Evolutionary conservation across 2,113 vertebrate species (phyloP), one percentile per base, ranked within the genome.

Genomic region (Colossoma macropomum): DNA sequence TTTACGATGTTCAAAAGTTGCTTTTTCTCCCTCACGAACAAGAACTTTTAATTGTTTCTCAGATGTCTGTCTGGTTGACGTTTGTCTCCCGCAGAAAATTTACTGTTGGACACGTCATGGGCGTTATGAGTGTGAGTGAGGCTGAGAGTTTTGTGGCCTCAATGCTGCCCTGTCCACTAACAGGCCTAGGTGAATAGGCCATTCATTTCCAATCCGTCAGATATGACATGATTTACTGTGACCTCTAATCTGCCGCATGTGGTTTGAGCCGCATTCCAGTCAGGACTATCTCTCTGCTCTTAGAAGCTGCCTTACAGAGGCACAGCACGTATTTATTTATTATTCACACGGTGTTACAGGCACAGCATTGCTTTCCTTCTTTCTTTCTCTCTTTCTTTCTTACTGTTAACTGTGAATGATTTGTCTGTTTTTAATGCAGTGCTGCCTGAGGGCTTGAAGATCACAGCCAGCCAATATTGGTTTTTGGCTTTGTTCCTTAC

Each of bases 181-280:
- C 27, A 75, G 25, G 10, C 17, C 28, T 19, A 74, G 25, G 19
- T 6, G 45, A 56, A 68, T 34, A 77, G 52, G 19, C 19, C 27
- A 34, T 63, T 65, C 41, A 65, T 70, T 74, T 62, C 10, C 28
- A 52, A 12, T 27, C 45, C 38, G 32, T 75, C 65, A 48, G 7
- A 68, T 28, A 32, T 25, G 70, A 68, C 23, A 60, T 72, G 70
- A 80, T 75, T 69, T 60, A 70, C 60, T 73, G 59, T 59, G 54
- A 59, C 54, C 21, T 48, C 19, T 71, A 80, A 86, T 82, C 68
- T 82, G 52, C 28, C 50, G 48, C 79, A 34, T 63, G 27, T 76
- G 69, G 28, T 74, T 78, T 79, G 41, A 30, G 21, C 68, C 52
- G 52, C 19, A 50, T 71, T n/a, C 25, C 68, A 73, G 45, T 23